phyloP scores from a whole-genome alignment of 2,888 invertebrate genomes.

The Notodonta dromedarius region DNA sequence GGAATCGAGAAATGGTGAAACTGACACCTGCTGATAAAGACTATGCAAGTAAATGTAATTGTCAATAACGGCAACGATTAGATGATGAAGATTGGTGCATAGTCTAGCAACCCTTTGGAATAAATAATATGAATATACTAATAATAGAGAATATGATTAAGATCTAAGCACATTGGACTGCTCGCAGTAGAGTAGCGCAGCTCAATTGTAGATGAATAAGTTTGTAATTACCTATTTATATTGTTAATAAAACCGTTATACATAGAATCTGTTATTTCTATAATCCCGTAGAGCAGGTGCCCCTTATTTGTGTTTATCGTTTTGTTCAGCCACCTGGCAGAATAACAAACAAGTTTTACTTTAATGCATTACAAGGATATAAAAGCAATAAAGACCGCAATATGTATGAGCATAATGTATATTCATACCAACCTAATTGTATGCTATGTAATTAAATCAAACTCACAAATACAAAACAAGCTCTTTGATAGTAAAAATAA shows the following conservation, averaged over 20 bases:
- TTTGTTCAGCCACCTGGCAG: not conserved
- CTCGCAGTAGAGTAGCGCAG: slow-evolving; percentile 83
- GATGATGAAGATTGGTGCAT: slow-evolving; percentile 63
- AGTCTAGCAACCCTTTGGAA: slow-evolving; percentile 55
- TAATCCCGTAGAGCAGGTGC: slow-evolving; percentile 6
- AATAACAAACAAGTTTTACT: too few species aligned
- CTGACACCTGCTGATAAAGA: not conserved
- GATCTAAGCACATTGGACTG: slow-evolving; percentile 77
- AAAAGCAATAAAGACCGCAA: not conserved
- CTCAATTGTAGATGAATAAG: slow-evolving; percentile 81
- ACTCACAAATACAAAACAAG: not conserved
- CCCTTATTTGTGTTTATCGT: not conserved
- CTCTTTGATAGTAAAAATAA: not conserved
- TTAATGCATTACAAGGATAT: not conserved
- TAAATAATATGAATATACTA: slow-evolving; percentile 43
- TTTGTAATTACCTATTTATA: slow-evolving; percentile 83
- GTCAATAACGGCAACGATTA: slow-evolving; percentile 42
- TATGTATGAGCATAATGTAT: not conserved
- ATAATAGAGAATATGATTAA: slow-evolving; percentile 43
- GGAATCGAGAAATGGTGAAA: slow-evolving; percentile 1
- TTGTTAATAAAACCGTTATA: slow-evolving; percentile 84
- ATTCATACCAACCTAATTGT: not conserved
- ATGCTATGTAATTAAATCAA: not conserved
- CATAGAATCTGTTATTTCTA: slow-evolving; percentile 60
- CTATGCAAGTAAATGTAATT: slow-evolving; percentile 19